These are phyloP conservation scores for Rhinoderma darwinii DNA, from an alignment of 2,113 vertebrate species.

Conservation along the genomic window DNA sequence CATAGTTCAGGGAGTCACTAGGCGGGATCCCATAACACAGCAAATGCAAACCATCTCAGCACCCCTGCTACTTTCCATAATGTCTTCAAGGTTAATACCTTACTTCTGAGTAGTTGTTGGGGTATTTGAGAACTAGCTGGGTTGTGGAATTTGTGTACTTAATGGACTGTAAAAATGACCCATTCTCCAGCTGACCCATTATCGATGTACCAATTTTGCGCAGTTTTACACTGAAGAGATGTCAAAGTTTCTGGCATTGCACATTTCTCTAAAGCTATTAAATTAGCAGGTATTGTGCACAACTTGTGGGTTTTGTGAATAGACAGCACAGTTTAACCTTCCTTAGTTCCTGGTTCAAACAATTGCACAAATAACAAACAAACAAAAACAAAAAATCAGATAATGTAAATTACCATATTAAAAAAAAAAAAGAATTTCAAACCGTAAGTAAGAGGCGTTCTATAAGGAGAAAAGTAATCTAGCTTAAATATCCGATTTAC, in stretches of 20 bases:
- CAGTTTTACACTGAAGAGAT: background rate
- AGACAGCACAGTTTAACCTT: background rate
- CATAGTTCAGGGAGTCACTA: slow-evolving; percentile 52
- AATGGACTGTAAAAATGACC: slow-evolving; percentile 36
- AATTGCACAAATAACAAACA: no score
- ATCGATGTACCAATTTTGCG: background rate
- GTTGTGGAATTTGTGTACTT: slow-evolving; percentile 46
- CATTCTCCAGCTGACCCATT: slow-evolving; percentile 10
- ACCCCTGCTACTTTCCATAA: slow-evolving; percentile 51
- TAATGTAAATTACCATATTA: no score
- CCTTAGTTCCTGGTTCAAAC: no score
- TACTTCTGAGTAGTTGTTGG: slow-evolving; percentile 4
- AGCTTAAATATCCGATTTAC: no score
- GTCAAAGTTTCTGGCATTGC: no score
- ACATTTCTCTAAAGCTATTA: no score
- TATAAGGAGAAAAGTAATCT: no score
- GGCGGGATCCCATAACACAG: slow-evolving; percentile 37
- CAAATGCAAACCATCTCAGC: slow-evolving; percentile 43
- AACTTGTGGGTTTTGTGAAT: no score
- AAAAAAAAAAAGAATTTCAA: no score
- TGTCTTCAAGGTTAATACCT: slow-evolving; percentile 24
- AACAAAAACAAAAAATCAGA: no score
- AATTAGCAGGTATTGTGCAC: no score
- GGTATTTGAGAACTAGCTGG: slow-evolving; percentile 22
- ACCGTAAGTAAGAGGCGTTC: no score